Evolutionary conservation across 1,140 invertebrate genomes (phyloP), one percentile per base, ranked within the genome.

Genomic region (Stenopsyche tienmushanensis): DNA sequence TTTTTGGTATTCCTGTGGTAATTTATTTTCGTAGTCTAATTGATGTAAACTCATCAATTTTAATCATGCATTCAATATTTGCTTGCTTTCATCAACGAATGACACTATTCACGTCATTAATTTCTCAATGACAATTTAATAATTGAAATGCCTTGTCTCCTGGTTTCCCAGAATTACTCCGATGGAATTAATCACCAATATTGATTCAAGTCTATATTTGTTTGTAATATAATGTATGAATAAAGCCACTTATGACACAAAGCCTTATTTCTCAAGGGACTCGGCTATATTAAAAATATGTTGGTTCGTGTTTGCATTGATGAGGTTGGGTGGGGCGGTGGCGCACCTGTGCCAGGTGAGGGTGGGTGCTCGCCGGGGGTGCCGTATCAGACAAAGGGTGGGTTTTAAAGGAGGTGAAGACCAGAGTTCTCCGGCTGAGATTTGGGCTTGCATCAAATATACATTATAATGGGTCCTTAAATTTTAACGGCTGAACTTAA

Each of bases 381-480:
- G n/a, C 24, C 29, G 17, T n/a, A 39, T n/a, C 29, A 8, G 29
- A 39, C 7, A 8, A 5, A 5, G 7, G 29, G 29, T 39, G 29
- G 29, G 7, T 39, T n/a, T n/a, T 39, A 8, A 39, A 13, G 29
- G 29, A 13, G 44, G 44, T 8, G 18, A 24, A 24, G 49, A 9
- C 23, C 18, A 13, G 34, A 57, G 54, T 57, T 26, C 26, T 42
- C 57, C 13, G 17, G 49, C 64, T 18, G 58, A 64, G 68, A 70
- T 70, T 70, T 55, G 60, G 58, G 52, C 54, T 25, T 21, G 59
- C 68, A 70, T 70, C 68, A 70, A 70, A 70, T 66, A 70, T 70
- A 66, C 68, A 70, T 69, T 60, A 25, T 64, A 64, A 70, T 55
- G 60, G 47, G 23, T 58, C 45, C 64, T 66, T 64, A 70, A 70